Conservation (phyloP, 2,797 vertebrate species). For the Scyliorhinus canicula region DNA sequence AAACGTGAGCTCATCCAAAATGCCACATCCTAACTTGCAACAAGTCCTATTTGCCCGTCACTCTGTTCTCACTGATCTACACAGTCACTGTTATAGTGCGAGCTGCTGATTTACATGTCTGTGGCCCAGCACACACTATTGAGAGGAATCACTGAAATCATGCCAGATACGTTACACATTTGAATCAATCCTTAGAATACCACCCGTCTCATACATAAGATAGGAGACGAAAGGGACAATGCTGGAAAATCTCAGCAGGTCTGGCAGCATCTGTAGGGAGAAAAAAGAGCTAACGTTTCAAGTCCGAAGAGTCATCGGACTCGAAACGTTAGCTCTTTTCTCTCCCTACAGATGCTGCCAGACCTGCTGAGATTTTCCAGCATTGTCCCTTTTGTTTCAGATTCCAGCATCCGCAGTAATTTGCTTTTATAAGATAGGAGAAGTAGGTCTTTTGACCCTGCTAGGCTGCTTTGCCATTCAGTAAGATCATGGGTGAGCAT, state of each 20-base stretch:
- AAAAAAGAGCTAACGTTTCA: no score
- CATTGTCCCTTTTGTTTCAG: no score
- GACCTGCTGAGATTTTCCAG: no score
- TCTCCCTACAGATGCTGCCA: no score
- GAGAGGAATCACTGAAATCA: neutral
- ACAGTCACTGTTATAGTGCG: neutral
- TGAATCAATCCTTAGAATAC: neutral
- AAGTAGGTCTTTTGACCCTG: neutral
- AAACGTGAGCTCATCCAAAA: neutral
- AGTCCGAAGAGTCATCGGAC: no score
- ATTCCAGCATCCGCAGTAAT: no score
- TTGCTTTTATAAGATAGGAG: neutral
- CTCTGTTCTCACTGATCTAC: neutral
- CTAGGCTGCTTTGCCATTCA: neutral
- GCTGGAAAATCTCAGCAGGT: no score
- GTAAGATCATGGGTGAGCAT: neutral
- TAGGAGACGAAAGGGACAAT: no score
- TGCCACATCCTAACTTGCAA: neutral
- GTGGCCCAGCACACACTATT: neutral
- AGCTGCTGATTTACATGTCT: neutral
- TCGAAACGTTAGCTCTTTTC: no score
- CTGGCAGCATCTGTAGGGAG: no score
- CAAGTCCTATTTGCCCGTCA: neutral
- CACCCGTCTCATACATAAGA: neutral
- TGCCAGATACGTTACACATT: neutral